Percentiles rank a stretch among this genome's conserved stretches.
Conservation (phyloP, 1,140 invertebrate species). For the Pectinophora gossypiella region DNA sequence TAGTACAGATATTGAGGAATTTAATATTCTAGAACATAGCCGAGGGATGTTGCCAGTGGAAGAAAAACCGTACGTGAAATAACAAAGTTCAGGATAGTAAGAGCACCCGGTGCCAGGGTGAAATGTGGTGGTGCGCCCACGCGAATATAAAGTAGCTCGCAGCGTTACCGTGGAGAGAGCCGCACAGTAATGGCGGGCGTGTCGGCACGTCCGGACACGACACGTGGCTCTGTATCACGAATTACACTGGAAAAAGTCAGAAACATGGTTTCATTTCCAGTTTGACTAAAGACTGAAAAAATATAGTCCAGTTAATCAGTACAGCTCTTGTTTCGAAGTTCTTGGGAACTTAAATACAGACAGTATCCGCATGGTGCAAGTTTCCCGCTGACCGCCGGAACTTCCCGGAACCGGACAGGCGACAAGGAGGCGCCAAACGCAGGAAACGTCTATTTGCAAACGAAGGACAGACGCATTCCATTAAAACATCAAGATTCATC, state of each 20-base stretch:
- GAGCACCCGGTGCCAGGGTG: slow-evolving; percentile 27
- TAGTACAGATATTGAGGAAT: neutral
- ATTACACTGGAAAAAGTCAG: slow-evolving; percentile 25
- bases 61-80: slow-evolving; percentile 33
- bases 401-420: too few species aligned
- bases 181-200: slow-evolving; percentile 38
- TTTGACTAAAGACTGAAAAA: too few species aligned
- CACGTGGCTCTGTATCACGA: slow-evolving; percentile 32
- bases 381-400: too few species aligned
- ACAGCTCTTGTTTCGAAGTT: too few species aligned
- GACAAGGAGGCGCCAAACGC: too few species aligned
- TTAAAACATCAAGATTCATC: too few species aligned
- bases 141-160: slow-evolving; percentile 43
- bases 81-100: slow-evolving; percentile 42
- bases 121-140: slow-evolving; percentile 37
- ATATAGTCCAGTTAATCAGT: too few species aligned
- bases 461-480: too few species aligned
- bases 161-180: slow-evolving; percentile 9
- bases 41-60: slow-evolving; percentile 16
- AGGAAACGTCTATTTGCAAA: too few species aligned
- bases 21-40: slow-evolving; percentile 20
- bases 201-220: slow-evolving; percentile 43
- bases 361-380: too few species aligned
- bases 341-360: too few species aligned
- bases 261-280: too few species aligned